Base-by-base conservation (phyloP, 2,797 vertebrate species). In the Champsocephalus gunnari region DNA sequence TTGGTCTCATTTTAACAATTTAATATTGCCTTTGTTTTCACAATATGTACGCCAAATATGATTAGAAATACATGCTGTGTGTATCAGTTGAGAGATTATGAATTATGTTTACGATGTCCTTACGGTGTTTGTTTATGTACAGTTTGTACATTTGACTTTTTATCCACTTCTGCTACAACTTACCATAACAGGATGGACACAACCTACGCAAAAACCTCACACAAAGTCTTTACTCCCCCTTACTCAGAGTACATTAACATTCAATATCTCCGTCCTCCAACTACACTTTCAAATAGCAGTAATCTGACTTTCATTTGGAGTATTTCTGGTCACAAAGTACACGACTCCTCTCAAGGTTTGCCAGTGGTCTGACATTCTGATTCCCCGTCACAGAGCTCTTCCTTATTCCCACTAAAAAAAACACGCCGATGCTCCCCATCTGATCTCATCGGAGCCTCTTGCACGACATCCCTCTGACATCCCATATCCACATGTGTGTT, bases 361-460 rank as follows among this genome's bases (percentile, higher is more conserved):
- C 60, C 67, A 54, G 21, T 2, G 50, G 5, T 47, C 17, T 72
- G 81, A 73, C 83, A 75, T 74, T 81, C 60, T 68, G 61, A 72
- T 70, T 62, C 55, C 68, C 69, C 72, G 32, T 50, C 60, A 72
- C 80, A 77, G 32, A 86, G 68, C 47, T 73, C 68, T 79, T 76
- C 79, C 59, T 85, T 82, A 84, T 89, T 84, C 67, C 49, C 47
- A 12, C 45, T 64, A 76, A 87, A 74, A 51, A 64, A 66, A 59
- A n/a, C 68, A 50, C 53, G 0, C 3, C 2, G 51, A 47, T 68
- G 65, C 68, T 73, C 64, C 47, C 77, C 69, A 57, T 74, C 63
- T 68, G 66, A 80, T 82, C 61, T 80, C 63, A 48, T 61, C 49
- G 60, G 66, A 71, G 48, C 61, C 62, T 50, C 38, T 10, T 41